Conservation (phyloP, 2,797 vertebrate genomes). For the Pipistrellus pipistrellus region DNA sequence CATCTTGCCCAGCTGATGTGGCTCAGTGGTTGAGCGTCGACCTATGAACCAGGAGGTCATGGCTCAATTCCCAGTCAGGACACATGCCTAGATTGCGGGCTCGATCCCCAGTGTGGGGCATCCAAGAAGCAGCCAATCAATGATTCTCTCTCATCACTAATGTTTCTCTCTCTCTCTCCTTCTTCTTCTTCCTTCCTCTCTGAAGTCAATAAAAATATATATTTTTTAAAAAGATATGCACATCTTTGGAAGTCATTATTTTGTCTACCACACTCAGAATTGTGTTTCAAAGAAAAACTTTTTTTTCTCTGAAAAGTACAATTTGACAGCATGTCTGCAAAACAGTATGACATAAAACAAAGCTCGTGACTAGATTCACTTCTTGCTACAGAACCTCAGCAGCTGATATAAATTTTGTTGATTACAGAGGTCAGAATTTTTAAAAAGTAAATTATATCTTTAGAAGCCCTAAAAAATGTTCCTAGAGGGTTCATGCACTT, state of each 20-base stretch:
- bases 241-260: not conserved
- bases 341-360: not conserved
- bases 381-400: not conserved
- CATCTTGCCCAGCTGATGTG: not conserved
- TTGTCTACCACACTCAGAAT: not conserved
- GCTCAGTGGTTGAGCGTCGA: not conserved
- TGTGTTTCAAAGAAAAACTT: not conserved
- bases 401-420: not conserved
- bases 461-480: not conserved
- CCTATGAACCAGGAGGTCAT: not conserved
- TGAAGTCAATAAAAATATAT: not conserved
- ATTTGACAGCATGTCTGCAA: not conserved
- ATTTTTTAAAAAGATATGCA: not conserved
- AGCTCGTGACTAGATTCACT: not conserved
- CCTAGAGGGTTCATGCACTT: not conserved
- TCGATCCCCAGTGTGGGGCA: not conserved
- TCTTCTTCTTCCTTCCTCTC: not conserved
- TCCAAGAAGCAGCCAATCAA: not conserved
- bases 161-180: not conserved
- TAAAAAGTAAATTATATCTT: slow-evolving; percentile 1
- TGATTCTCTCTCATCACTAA: not conserved
- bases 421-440: not conserved
- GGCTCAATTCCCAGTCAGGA: not conserved
- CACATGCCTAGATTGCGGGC: not conserved
- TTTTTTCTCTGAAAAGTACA: not conserved